These are phyloP conservation scores for Panthera uncia DNA, from an alignment of 2,113 vertebrate species.

Conservation along the genomic window DNA sequence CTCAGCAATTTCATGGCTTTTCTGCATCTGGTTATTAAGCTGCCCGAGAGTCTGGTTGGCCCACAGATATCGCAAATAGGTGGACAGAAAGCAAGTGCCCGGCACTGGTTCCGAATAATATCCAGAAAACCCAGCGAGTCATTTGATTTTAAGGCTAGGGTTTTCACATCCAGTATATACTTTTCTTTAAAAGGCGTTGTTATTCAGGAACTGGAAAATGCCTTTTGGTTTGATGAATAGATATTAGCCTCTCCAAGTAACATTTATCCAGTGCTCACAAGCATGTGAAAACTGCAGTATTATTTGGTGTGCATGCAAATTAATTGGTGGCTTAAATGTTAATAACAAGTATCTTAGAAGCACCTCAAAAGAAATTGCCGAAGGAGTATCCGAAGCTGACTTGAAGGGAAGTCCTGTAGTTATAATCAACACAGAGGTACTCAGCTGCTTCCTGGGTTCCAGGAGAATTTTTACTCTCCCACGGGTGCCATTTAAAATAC, in stretches of 20 bases:
- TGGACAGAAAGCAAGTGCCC: not conserved
- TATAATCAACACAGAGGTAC: not conserved
- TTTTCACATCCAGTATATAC: not conserved
- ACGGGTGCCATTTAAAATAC: not conserved
- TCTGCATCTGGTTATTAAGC: not conserved
- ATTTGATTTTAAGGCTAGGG: not conserved
- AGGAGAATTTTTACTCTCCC: not conserved
- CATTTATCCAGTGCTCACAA: not conserved
- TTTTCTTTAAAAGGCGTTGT: slow-evolving; percentile 23
- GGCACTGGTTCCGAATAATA: not conserved
- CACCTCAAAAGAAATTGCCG: not conserved
- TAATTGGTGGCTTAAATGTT: slow-evolving; percentile 52
- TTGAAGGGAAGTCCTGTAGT: not conserved
- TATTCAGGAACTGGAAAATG: not conserved
- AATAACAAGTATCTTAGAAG: slow-evolving; percentile 4
- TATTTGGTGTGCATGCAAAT: not conserved
- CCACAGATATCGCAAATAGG: not conserved
- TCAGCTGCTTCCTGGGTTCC: slow-evolving; percentile 14
- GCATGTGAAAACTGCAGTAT: not conserved
- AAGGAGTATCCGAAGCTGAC: not conserved
- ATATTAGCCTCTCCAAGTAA: not conserved
- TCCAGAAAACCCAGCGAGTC: not conserved
- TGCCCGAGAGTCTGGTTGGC: not conserved
- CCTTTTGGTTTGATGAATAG: slow-evolving; percentile 34
- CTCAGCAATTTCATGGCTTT: not conserved